phyloP scores from a whole-genome alignment of 2,113 vertebrate species.

The Arothron firmamentum region DNA sequence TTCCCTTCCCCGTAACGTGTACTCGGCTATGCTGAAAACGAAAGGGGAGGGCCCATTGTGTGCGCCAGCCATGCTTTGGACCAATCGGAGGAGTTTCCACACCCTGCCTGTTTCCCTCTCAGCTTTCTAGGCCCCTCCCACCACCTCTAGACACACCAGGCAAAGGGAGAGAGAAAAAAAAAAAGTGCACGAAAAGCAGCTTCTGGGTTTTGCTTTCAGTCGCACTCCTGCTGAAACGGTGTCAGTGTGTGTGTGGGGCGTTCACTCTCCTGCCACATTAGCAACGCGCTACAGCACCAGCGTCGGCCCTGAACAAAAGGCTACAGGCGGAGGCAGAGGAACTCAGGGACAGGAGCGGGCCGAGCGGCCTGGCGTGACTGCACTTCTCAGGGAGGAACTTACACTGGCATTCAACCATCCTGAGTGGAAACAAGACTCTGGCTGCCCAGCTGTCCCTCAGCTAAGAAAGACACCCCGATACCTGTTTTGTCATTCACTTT shows the following conservation, averaged over 20 bases:
- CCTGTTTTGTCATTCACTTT: constrained; percentile 19
- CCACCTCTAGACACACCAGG: constrained; percentile 59
- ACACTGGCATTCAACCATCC: constrained; percentile 41
- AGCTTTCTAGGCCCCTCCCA: constrained; percentile 36
- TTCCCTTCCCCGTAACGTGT: constrained; percentile 35
- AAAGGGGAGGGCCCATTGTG: constrained; percentile 43
- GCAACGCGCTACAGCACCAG: constrained; percentile 49
- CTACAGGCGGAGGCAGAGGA: constrained; percentile 55
- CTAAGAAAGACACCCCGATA: constrained; percentile 17
- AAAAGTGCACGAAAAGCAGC: constrained; percentile 74
- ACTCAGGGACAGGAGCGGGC: constrained; percentile 51
- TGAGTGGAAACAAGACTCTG: constrained; percentile 28
- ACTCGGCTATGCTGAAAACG: constrained; percentile 35
- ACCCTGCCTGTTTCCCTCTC: constrained; percentile 44
- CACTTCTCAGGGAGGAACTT: constrained; percentile 56
- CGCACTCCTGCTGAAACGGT: constrained; percentile 65
- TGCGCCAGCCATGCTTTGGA: constrained; percentile 39
- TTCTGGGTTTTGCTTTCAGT: constrained; percentile 78
- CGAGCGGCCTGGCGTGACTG: constrained; percentile 50
- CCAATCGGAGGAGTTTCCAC: constrained; percentile 66
- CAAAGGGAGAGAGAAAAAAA: constrained; percentile 56
- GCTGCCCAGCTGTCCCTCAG: constrained; percentile 22
- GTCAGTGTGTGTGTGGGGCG: constrained; percentile 31
- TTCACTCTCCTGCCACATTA: constrained; percentile 58
- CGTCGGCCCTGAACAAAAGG: constrained; percentile 59